These are phyloP conservation scores for Pelobates fuscus DNA, from an alignment of 2,113 vertebrate genomes.

Conservation along the genomic window DNA sequence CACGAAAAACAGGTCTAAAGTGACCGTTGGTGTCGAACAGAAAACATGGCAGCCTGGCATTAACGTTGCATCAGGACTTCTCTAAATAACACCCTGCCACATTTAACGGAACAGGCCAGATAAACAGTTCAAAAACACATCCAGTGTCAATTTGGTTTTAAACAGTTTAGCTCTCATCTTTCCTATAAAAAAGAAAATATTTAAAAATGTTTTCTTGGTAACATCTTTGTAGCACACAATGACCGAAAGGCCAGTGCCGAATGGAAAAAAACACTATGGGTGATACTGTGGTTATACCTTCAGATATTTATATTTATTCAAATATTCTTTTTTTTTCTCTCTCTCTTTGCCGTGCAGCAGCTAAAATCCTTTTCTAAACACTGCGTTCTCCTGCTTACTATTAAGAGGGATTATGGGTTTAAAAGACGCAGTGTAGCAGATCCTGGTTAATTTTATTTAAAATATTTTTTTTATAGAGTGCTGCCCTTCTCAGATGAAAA, in stretches of 20 bases:
- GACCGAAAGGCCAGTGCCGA: neutral
- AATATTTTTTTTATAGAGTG: constrained; percentile 29
- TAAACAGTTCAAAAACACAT: neutral
- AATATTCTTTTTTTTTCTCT: neutral
- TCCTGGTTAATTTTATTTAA: constrained; percentile 35
- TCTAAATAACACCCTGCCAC: constrained; percentile 18
- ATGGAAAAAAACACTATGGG: no score
- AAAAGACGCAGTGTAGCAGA: constrained; percentile 19
- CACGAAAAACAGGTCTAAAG: neutral
- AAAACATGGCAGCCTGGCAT: neutral
- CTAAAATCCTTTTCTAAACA: constrained; percentile 14
- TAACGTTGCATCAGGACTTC: neutral
- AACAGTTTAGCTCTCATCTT: neutral
- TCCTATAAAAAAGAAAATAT: neutral
- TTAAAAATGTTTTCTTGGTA: constrained; percentile 3
- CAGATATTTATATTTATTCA: constrained; percentile 30
- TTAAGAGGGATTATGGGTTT: constrained; percentile 33
- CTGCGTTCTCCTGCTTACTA: constrained; percentile 6
- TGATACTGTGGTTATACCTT: no score
- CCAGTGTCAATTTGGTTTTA: neutral
- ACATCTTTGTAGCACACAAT: constrained; percentile 1
- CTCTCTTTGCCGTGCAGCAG: no score
- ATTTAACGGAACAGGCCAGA: neutral
- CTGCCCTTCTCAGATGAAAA: constrained; percentile 28
- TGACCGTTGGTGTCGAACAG: constrained; percentile 8